Evolutionary conservation across 1,140 invertebrate species (phyloP).

Genomic region (Sycophaga agraensis): DNA sequence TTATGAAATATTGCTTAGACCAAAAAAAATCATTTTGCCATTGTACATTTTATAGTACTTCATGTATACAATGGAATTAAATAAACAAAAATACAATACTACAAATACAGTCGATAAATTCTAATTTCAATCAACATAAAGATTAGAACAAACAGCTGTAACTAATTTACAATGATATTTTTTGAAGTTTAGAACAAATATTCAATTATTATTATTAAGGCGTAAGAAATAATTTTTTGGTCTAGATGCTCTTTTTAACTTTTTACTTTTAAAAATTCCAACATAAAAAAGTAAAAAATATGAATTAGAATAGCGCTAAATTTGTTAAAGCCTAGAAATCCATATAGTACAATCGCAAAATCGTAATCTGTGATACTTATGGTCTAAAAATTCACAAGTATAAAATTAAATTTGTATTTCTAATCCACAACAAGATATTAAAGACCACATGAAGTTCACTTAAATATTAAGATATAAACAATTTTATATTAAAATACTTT

Average conservation of each 20-base stretch:
- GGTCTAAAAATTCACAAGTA: constrained; percentile 21
- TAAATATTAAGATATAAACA: constrained; percentile 14
- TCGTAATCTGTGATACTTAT: constrained; percentile 43
- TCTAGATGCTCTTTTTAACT: constrained; percentile 6
- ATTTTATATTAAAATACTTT: constrained; percentile 2
- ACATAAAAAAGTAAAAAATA: constrained; percentile 45
- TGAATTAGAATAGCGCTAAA: constrained; percentile 48
- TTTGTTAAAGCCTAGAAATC: constrained; percentile 51
- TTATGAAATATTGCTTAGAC: constrained; percentile 22
- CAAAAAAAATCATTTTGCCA: constrained; percentile 1
- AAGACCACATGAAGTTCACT: constrained; percentile 22
- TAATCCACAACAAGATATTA: constrained; percentile 23
- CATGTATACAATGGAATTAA: neutral
- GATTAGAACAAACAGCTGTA: constrained; percentile 21
- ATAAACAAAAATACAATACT: neutral
- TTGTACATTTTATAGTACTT: neutral
- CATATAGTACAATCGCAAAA: constrained; percentile 18
- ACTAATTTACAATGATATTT: neutral
- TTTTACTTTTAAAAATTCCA: constrained; percentile 41
- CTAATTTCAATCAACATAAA: neutral
- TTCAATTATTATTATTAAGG: neutral
- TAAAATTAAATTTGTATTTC: constrained; percentile 32
- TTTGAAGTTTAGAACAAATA: neutral
- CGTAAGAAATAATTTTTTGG: constrained; percentile 1
- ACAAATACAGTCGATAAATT: constrained; percentile 18